These are phyloP conservation scores for Drosophila kurseongensis DNA, from an alignment of 1,140 invertebrate genomes.

Conservation along the genomic window DNA sequence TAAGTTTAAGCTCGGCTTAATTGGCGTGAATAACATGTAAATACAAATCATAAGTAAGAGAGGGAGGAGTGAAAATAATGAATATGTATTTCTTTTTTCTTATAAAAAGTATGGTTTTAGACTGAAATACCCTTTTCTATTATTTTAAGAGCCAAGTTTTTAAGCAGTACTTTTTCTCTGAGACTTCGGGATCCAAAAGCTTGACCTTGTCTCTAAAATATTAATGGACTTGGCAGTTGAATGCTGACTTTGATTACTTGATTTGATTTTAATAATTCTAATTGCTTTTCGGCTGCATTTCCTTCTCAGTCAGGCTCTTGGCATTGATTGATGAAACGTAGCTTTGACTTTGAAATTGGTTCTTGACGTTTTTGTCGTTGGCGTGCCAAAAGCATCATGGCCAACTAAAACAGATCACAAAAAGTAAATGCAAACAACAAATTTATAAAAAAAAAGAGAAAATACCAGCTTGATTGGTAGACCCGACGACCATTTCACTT, in stretches of 20 bases:
- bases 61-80: too few species aligned
- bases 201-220: conserved; percentile 1
- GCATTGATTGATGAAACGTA: conserved; percentile 67
- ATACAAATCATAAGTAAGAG: too few species aligned
- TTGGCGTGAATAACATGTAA: too few species aligned
- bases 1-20: background rate
- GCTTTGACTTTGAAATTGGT: conserved; percentile 25
- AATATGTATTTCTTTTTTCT: too few species aligned
- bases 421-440: conserved; percentile 19
- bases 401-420: conserved; percentile 17
- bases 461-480: conserved; percentile 13
- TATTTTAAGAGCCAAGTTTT: too few species aligned
- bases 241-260: conserved; percentile 8
- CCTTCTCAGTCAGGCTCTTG: conserved; percentile 15
- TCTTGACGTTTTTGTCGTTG: conserved; percentile 6
- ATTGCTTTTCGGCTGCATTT: conserved; percentile 46
- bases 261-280: conserved; percentile 64
- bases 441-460: conserved; percentile 20
- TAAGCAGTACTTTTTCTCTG: background rate
- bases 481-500: conserved; percentile 58
- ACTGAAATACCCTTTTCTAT: too few species aligned
- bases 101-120: too few species aligned
- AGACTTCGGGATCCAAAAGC: background rate
- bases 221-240: conserved; percentile 2
- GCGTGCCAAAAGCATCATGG: conserved; percentile 31